Conservation (phyloP, 2,797 vertebrate species). For the Lagocephalus sceleratus region DNA sequence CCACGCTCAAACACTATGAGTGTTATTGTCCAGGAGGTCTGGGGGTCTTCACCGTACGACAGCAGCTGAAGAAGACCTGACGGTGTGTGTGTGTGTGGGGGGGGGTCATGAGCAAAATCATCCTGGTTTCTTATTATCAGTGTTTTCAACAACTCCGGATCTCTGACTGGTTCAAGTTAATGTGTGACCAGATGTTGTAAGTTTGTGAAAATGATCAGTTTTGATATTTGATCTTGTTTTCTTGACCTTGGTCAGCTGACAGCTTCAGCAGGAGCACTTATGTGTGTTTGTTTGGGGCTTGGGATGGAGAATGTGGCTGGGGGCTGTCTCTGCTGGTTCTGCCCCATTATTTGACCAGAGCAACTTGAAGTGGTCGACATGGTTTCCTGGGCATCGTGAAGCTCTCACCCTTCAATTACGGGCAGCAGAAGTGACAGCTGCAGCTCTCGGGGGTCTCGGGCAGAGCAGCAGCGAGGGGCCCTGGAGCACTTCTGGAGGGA, state of each 20-base stretch:
- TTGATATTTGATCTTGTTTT: too few species aligned
- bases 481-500: constrained; percentile 56
- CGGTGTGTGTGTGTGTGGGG: too few species aligned
- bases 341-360: constrained; percentile 73
- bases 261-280: constrained; percentile 3
- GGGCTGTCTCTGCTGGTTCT: constrained; percentile 61
- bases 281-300: constrained; percentile 4
- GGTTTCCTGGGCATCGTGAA: constrained; percentile 72
- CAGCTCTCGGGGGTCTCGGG: constrained; percentile 63
- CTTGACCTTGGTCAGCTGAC: constrained; percentile 1
- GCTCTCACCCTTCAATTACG: constrained; percentile 70
- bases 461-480: constrained; percentile 31
- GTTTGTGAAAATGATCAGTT: too few species aligned
- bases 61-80: too few species aligned
- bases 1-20: too few species aligned
- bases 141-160: too few species aligned
- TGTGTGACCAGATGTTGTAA: too few species aligned
- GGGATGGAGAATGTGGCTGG: neutral
- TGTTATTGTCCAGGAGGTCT: too few species aligned
- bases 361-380: constrained; percentile 73
- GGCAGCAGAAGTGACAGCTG: constrained; percentile 75
- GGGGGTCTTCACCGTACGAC: too few species aligned
- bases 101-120: too few species aligned
- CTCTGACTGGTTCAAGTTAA: too few species aligned
- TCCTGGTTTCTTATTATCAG: too few species aligned